Base-by-base conservation (phyloP, 2,888 invertebrate genomes). In the Osedax fenrisi region DNA sequence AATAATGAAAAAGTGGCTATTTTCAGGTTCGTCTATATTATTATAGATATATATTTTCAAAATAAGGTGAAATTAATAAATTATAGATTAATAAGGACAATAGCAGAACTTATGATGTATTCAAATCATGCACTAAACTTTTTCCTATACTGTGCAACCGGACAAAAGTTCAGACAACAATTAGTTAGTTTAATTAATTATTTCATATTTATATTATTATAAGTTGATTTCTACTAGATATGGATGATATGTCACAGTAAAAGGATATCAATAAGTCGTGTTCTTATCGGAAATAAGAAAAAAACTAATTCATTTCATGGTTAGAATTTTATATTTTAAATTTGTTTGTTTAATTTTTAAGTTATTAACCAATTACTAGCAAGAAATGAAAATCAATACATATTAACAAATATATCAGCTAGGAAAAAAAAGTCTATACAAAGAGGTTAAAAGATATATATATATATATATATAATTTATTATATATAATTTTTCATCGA, bases 41-140 rank as follows among this genome's bases (percentile, higher is more conserved):
- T 10, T 17, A 17, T 41, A 41, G 17, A 41, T 41, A 41, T 10
- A 41, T 41, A 17, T 41, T 41, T 41, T 41, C 5, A 10, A 41
- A 17, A 41, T 41, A 41, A 41, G 41, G 41, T 5, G 41, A 10
- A 41, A 10, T 41, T 41, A 41, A 41, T 41, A 41, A 10, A 10
- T 10, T 17, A 17, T 17, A 41, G 41, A 17, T 17, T 41, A 41
- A 41, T 41, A 10, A 41, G 80, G 23, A 82, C 82, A 0, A 76
- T 81, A 23, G 79, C 82, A 0, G 80, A 81, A 71, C 77, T 82
- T 61, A 78, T 83, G 2, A 83, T 83, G 83, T 83, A 81, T 76
- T 73, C 81, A 13, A 83, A 83, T 75, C 83, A 83, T 74, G 81
- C 81, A 17, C 79, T 81, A 70, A 83, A 83, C 78, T 83, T 83